Conservation (phyloP, 2,113 vertebrate genomes). For the Fregata magnificens region DNA sequence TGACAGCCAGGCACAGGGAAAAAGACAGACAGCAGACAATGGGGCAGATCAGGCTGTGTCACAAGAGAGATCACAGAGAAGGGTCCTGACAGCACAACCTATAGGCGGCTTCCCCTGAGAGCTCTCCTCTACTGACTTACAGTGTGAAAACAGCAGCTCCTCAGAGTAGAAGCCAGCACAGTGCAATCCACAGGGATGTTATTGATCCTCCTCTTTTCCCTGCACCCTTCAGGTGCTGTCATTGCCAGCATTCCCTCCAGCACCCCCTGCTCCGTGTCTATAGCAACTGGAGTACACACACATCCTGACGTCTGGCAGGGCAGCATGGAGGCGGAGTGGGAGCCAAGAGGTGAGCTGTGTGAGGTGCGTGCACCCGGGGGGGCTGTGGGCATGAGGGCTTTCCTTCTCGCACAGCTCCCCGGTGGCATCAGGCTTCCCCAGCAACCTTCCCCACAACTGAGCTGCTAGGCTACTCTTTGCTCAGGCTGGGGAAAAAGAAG, state of each 20-base stretch:
- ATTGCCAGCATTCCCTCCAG: background rate
- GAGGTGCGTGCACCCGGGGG: accelerated
- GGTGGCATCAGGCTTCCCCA: accelerated
- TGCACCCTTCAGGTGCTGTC: accelerated
- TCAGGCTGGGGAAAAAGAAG: background rate
- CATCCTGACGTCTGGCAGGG: accelerated
- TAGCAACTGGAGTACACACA: background rate
- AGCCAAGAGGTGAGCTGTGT: background rate
- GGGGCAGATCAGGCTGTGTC: background rate
- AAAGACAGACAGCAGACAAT: background rate
- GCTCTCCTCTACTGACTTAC: background rate
- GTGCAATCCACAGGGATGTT: too few species aligned
- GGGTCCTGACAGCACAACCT: background rate
- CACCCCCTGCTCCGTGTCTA: background rate
- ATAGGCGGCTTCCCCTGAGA: accelerated
- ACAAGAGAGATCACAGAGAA: background rate
- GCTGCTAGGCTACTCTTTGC: too few species aligned
- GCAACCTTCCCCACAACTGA: accelerated
- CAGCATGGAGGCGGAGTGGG: background rate
- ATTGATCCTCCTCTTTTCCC: background rate
- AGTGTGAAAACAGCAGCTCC: background rate
- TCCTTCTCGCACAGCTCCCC: background rate
- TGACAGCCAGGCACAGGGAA: too few species aligned
- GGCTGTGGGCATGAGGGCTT: background rate
- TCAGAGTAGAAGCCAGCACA: background rate